Evolutionary conservation across 2,797 vertebrate genomes (phyloP), one percentile per base, ranked within the genome.

Genomic region (Chaenodraco wilsoni): DNA sequence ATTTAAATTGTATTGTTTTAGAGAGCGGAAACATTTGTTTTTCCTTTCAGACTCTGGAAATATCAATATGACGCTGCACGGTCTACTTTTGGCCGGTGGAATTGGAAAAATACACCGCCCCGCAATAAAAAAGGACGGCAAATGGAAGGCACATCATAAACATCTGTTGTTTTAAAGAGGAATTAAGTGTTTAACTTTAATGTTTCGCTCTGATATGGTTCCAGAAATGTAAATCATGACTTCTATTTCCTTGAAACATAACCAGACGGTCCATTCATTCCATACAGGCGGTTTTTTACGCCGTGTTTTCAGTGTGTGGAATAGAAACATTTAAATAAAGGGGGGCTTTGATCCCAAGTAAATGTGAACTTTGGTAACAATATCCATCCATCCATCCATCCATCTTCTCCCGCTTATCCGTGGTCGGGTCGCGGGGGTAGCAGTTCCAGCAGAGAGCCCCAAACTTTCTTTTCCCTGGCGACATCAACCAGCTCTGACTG

Each of bases 31-130:
- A 86, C 84, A 72, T 69, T 50, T 83, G 55, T 84, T 85, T 83
- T 88, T 65, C 72, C 80, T 76, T 65, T 85, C 74, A 78, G 79
- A 69, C 82, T 82, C 80, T 91, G 90, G 88, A 91, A 91, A 91
- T 78, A 89, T 89, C 87, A 84, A 73, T 82, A 80, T 82, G 83
- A 81, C 70, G 69, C 79, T 71, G 64, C 57, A 49, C 63, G 8
- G 81, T 69, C 79, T 58, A 21, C 74, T 19, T 83, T 83, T 89
- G 86, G 84, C 84, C 17, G 15, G 13, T 33, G 19, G 37, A 83
- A 23, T 78, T 50, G 86, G 88, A 92, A 90, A 91, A 90, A 74
- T 75, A 62, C 82, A 84, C 79, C 87, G 59, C 84, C 83, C 84
- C 27, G 48, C 76, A 77, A 56, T 78, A 78, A 83, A 85, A 60